A percentile compares a stretch with the other conserved stretches of the same genome.
Evolutionary conservation across 1,140 invertebrate species (phyloP).

Genomic region (Drosophila busckii): DNA sequence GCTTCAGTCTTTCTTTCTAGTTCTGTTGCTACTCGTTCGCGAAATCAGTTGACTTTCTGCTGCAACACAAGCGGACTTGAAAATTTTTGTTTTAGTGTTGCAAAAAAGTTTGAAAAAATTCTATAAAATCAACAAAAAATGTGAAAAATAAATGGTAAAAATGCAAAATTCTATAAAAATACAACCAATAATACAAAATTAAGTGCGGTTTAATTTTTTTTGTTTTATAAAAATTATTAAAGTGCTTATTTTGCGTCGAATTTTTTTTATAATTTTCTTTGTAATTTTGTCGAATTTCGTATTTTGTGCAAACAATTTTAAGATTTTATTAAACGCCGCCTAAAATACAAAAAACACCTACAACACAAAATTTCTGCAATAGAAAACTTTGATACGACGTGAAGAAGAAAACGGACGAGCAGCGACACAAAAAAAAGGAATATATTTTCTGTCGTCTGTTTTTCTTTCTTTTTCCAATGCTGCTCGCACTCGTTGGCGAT

Average conservation of each 20-base stretch:
- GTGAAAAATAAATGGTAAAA: slow-evolving; percentile 69
- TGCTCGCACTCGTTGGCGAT: slow-evolving; percentile 70
- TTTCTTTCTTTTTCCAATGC: slow-evolving; percentile 79
- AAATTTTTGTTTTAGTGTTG: slow-evolving; percentile 78
- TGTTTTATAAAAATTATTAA: slow-evolving; percentile 30
- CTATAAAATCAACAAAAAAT: slow-evolving; percentile 68
- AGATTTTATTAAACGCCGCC: slow-evolving; percentile 44
- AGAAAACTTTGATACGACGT: slow-evolving; percentile 78
- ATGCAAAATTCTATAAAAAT: slow-evolving; percentile 67
- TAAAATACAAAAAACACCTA: slow-evolving; percentile 54
- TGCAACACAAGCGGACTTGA: slow-evolving; percentile 77
- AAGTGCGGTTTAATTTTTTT: slow-evolving; percentile 35
- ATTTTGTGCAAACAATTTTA: slow-evolving; percentile 60
- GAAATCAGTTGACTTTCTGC: slow-evolving; percentile 72
- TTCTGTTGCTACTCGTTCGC: slow-evolving; percentile 75
- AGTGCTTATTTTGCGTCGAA: slow-evolving; percentile 20
- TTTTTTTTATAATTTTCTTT: slow-evolving; percentile 62
- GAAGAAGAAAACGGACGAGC: slow-evolving; percentile 76
- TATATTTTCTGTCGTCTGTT: slow-evolving; percentile 77
- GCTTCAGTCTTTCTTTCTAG: slow-evolving; percentile 64
- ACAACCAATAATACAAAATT: slow-evolving; percentile 63
- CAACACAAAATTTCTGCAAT: slow-evolving; percentile 78
- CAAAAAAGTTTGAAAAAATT: slow-evolving; percentile 76
- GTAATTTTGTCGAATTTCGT: slow-evolving; percentile 62
- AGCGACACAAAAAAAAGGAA: slow-evolving; percentile 71